phyloP scores from a whole-genome alignment of 2,888 invertebrate species.

The Melangyna quadrimaculata region DNA sequence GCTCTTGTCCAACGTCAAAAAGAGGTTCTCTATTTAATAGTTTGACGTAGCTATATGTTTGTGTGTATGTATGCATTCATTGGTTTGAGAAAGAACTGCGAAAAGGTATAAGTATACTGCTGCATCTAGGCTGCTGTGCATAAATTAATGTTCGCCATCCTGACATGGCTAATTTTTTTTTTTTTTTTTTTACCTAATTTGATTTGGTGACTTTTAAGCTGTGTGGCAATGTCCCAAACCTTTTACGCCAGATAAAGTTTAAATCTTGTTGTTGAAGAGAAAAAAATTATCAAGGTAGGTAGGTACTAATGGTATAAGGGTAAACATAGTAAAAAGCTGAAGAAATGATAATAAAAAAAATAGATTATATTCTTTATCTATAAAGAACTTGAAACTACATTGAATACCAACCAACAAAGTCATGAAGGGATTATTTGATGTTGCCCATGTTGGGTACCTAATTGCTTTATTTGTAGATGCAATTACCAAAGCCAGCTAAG shows the following conservation, averaged over 20 bases:
- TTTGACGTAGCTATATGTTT: background rate
- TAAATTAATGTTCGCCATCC: slow-evolving; percentile 64
- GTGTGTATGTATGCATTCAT: background rate
- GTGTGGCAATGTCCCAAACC: slow-evolving; percentile 59
- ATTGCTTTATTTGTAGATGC: slow-evolving; percentile 47
- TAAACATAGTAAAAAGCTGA: background rate
- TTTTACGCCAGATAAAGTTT: slow-evolving; percentile 61
- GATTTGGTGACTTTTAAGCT: slow-evolving; percentile 70
- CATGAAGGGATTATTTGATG: slow-evolving; percentile 16
- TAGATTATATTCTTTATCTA: background rate
- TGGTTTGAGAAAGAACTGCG: slow-evolving; percentile 13
- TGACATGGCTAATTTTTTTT: slow-evolving; percentile 55
- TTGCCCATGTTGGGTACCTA: background rate
- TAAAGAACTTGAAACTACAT: background rate
- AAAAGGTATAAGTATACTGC: slow-evolving; percentile 45
- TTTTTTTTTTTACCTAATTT: slow-evolving; percentile 62
- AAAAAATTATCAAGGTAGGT: slow-evolving; percentile 9
- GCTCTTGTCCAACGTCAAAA: slow-evolving; percentile 12
- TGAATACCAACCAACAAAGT: background rate
- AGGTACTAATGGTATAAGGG: background rate
- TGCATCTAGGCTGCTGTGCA: slow-evolving; percentile 57
- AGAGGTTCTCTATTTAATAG: slow-evolving; percentile 20
- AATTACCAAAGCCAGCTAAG: slow-evolving; percentile 32
- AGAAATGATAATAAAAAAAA: slow-evolving; percentile 13
- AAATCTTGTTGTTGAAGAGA: slow-evolving; percentile 36